phyloP scores from a whole-genome alignment of 2,797 vertebrate genomes.

The Philypnodon macrostomus region DNA sequence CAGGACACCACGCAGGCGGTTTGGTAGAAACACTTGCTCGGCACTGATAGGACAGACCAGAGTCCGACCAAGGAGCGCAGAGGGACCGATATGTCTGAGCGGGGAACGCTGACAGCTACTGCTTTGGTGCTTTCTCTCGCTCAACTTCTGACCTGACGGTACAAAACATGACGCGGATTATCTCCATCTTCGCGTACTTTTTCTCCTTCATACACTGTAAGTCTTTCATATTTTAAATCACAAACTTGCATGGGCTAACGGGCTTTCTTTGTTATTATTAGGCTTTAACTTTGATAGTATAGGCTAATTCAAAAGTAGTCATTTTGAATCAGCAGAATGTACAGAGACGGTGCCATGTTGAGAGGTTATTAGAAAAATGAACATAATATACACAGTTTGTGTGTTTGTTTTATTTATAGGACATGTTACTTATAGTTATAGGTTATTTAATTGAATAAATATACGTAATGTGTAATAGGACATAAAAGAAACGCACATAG shows the following conservation, averaged over 20 bases:
- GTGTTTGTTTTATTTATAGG: no score
- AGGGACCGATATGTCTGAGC: constrained; percentile 44
- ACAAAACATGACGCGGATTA: constrained; percentile 66
- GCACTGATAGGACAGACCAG: constrained; percentile 12
- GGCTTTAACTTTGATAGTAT: no score
- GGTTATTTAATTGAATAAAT: no score
- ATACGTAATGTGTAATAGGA: no score
- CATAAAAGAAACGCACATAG: no score
- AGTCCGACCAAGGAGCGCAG: constrained; percentile 11
- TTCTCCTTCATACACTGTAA: constrained; percentile 69
- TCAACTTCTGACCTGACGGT: constrained; percentile 48
- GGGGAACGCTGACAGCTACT: constrained; percentile 30
- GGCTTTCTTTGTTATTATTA: neutral
- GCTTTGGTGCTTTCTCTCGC: constrained; percentile 38
- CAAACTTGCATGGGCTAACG: neutral
- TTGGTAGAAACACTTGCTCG: neutral
- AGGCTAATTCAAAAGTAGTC: no score
- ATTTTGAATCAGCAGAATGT: no score
- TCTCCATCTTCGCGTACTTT: constrained; percentile 64
- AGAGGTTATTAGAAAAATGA: no score
- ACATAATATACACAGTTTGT: no score
- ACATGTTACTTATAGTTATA: no score
- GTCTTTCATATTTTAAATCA: constrained; percentile 39
- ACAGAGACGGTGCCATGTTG: no score
- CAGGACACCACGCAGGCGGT: neutral